Evolutionary conservation across 2,888 invertebrate species (phyloP), one percentile per base, ranked within the genome.

Genomic region (Netelia virgata): DNA sequence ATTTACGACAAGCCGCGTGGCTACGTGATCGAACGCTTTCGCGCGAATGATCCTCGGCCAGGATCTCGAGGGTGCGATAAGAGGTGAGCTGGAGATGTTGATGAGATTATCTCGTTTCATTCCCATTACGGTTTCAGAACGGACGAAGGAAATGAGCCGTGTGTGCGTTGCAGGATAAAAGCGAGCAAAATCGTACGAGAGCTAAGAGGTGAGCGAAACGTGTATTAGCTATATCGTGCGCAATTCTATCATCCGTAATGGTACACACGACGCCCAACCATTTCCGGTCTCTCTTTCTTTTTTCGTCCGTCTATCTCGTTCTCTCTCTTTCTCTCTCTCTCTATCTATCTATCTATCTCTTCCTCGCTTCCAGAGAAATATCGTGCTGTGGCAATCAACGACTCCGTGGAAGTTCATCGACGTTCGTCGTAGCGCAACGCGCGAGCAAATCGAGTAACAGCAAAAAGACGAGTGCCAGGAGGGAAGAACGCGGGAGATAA

Each of bases 371-470:
- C 20, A 68, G 70, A 73, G 73, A 57, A 75, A 78, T 75, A 66
- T 68, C 61, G 73, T 77, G 63, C 68, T 64, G 61, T 20, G 64
- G 82, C 82, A 84, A 84, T 84, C 84, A 82, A 82, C 84, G 88
- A 88, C 87, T 88, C 87, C 86, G 86, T 79, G 83, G 85, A 87
- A 89, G 80, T 88, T 89, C 83, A 87, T 86, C 86, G 85, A 86
- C 87, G 84, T 86, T 83, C 70, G 80, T 84, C 86, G 83, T 85
- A 82, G 59, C 73, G 84, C 86, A 80, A 81, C 80, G 86, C 82
- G 76, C 73, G 86, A 84, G 74, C 84, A 88, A 86, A 85, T 84
- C 47, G 23, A 50, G 57, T 9, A 53, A 55, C 66, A n/a, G 41
- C 18, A 77, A 73, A 64, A 47, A 68, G 72, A 14, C 47, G 47